Evolutionary conservation across 2,113 vertebrate species (phyloP), one percentile per base, ranked within the genome.

Genomic region (Gracilinanus agilis): DNA sequence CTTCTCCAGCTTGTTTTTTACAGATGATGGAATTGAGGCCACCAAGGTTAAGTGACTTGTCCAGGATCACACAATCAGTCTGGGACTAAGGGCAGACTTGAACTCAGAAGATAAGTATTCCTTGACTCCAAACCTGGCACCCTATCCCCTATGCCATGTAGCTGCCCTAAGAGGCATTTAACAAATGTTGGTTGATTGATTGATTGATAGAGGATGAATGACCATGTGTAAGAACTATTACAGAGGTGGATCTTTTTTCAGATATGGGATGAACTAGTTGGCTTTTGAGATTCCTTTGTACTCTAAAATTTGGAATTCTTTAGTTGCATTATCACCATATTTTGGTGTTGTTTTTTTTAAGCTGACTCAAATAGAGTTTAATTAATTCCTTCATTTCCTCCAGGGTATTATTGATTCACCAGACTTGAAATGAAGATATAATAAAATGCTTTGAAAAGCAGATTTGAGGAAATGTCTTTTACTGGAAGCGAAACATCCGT

Each of bases 381-480:
- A 92, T 92, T 92, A 83, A 90, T 93, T 90, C 24, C 88, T 93
- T 95, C 75, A 54, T 93, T 91, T 92, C 88, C 89, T 92, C 91
- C 92, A 54, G 83, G 88, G 44, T 91, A 89, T 94, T 93, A 97
- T 89, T 93, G 94, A 96, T 95, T 93, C 49, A 61, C 96, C 44
- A 24, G 49, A n/a, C 93, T 96, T 96, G 96, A 96, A 94, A 94
- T 61, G 11, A 92, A 95, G 53, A 91, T 92, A 89, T 92, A 89
- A 89, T 92, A 67, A 97, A 94, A 96, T 93, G 55, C 40, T 95
- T 92, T 91, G 44, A 95, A 89, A 93, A 55, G 83, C 24, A 94
- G 88, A 91, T 90, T 92, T 91, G 89, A 94, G 93, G 89, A 55
- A 19, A 10, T 93, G 88, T 94, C 53, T 90, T 91, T 90, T 44